Conservation (phyloP, 2,113 vertebrate species). For the Galemys pyrenaicus region DNA sequence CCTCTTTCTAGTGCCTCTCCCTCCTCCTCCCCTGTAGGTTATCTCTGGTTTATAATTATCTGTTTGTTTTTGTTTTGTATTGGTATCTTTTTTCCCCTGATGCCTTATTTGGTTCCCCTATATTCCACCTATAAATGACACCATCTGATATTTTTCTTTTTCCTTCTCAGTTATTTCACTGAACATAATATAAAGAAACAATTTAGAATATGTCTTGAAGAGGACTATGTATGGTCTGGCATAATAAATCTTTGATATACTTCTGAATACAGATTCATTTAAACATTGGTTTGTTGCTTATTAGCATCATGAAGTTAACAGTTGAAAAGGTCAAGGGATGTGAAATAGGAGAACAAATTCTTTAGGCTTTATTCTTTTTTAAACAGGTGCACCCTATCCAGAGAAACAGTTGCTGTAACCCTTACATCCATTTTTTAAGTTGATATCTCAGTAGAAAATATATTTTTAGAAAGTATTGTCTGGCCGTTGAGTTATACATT, state of each 20-base stretch:
- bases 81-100: too few species aligned
- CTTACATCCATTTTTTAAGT: conserved; percentile 43
- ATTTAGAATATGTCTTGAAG: not conserved
- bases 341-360: conserved; percentile 77
- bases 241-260: not conserved
- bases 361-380: conserved; percentile 46
- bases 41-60: too few species aligned
- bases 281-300: not conserved
- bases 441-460: conserved; percentile 60
- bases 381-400: conserved; percentile 50
- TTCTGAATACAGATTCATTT: conserved; percentile 34
- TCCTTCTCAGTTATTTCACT: too few species aligned
- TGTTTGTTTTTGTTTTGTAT: too few species aligned
- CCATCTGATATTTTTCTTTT: too few species aligned
- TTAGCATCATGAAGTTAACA: not conserved
- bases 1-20: too few species aligned
- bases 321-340: conserved; percentile 49
- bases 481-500: conserved; percentile 41
- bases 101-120: too few species aligned
- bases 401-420: conserved; percentile 70
- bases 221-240: not conserved
- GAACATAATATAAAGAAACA: not conserved
- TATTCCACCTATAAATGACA: too few species aligned
- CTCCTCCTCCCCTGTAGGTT: too few species aligned
- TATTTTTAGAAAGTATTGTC: conserved; percentile 68